Conservation (phyloP, 2,797 vertebrate species). For the Chelon auratus region DNA sequence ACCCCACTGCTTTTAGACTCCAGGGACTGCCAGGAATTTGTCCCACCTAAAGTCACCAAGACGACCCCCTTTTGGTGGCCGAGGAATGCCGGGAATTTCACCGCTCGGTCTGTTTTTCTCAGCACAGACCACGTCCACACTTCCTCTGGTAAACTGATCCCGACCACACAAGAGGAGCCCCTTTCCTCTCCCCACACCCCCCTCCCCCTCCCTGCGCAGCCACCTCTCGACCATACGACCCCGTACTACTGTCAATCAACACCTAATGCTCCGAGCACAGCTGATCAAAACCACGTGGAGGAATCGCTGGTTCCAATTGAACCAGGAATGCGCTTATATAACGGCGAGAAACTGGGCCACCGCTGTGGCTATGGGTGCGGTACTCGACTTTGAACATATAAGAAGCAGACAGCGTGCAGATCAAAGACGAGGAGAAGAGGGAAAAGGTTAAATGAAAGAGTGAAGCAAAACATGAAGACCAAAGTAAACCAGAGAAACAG, state of each 20-base stretch:
- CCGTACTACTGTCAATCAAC: constrained; percentile 49
- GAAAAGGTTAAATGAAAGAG: not conserved
- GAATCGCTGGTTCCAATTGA: constrained; percentile 42
- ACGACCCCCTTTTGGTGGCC: constrained; percentile 51
- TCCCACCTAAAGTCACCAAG: constrained; percentile 52
- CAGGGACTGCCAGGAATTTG: constrained; percentile 47
- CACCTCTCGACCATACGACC: not conserved
- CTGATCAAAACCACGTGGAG: constrained; percentile 57
- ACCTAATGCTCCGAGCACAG: constrained; percentile 28
- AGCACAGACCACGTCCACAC: constrained; percentile 48
- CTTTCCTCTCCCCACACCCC: not conserved
- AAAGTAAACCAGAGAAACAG: not conserved
- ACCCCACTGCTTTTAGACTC: not conserved
- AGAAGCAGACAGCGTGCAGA: not conserved
- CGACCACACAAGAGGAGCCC: constrained; percentile 76
- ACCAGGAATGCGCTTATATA: constrained; percentile 53
- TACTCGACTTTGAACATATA: not conserved
- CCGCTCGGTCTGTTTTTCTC: constrained; percentile 49
- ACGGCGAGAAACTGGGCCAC: not conserved
- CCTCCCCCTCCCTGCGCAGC: not conserved
- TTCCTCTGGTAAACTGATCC: constrained; percentile 70
- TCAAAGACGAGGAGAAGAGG: constrained; percentile 14
- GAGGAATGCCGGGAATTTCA: constrained; percentile 56
- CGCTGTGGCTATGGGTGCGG: not conserved
- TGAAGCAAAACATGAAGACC: constrained; percentile 4